Base-by-base conservation (phyloP, 2,888 invertebrate genomes). In the Stenodera caucasica region DNA sequence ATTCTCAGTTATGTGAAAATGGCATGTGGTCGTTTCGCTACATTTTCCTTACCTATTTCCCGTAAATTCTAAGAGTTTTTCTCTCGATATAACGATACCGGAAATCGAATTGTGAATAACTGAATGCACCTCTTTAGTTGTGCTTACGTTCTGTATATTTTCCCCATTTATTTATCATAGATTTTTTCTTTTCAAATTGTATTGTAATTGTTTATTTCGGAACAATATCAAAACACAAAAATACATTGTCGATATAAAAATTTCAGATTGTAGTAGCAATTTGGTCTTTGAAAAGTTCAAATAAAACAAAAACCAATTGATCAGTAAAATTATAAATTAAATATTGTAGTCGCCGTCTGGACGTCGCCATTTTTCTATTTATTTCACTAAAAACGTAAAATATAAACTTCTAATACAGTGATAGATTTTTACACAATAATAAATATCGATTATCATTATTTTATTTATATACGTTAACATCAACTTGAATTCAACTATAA, bases 61-160 rank as follows among this genome's bases (percentile, higher is more conserved):
- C 60, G 61, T 65, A 65, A 63, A 53, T 60, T 32, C 53, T 40
- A 57, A 55, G 51, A 55, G 15, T 15, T 37, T 14, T 37, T 15
- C 15, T 37, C 35, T 51, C 30, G 40, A 52, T 52, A 54, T n/a
- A 53, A 52, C 57, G 51, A 60, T 57, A 53, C 61, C 63, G 65
- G 67, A 63, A 59, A 65, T 67, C 59, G 64, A 64, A 65, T 49
- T 33, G 40, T 58, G 63, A 61, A 65, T 63, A 54, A 56, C 49
- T 61, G 51, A 52, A 50, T 67, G 63, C 64, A 63, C 59, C 61
- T 64, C 53, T 57, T 53, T 55, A 45, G 45, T 45, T 45, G 37
- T 15, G 15, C 15, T 15, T 15, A 37, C 15, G 5, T 45, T 45
- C 12, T 21, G 18, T 14, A 3, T 11, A 32, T 9, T 32, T 32